Percentiles rank a stretch among this genome's conserved stretches.
Evolutionary conservation across 2,888 invertebrate genomes (phyloP).

Genomic region (Tolmerus cingulatus): DNA sequence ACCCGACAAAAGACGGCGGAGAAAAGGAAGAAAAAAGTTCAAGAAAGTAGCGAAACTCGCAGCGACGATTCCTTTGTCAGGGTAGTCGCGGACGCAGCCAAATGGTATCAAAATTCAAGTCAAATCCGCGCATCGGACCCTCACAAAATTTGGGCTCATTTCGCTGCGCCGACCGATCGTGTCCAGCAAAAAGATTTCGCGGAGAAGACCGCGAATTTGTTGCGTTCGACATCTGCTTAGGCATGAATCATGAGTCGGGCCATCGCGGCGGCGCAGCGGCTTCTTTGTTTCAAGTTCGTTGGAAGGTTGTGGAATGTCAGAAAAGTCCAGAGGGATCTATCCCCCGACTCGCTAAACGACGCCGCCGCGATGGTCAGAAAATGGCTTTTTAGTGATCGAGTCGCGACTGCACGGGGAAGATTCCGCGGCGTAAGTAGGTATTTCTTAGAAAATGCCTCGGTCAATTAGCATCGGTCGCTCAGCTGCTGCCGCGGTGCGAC

Average conservation of each 20-base stretch:
- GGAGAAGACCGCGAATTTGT: background rate
- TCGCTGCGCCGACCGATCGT: background rate
- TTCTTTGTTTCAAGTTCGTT: background rate
- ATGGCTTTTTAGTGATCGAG: background rate
- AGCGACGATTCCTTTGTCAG: background rate
- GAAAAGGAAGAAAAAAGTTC: background rate
- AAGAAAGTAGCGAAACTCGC: background rate
- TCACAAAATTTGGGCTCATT: background rate
- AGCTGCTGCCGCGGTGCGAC: background rate
- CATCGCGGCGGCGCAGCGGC: background rate
- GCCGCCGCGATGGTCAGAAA: background rate
- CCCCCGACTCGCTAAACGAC: background rate
- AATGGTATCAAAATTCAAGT: constrained; percentile 30
- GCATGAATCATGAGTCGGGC: background rate
- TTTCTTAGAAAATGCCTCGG: constrained; percentile 23
- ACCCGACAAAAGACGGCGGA: background rate
- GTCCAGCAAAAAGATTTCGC: background rate
- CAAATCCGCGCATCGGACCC: background rate
- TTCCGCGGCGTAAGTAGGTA: background rate
- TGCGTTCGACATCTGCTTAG: constrained; percentile 25
- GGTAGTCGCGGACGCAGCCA: background rate
- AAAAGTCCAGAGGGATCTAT: constrained; percentile 30
- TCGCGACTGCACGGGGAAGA: background rate
- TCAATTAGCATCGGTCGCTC: constrained; percentile 19
- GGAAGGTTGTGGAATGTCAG: background rate